phyloP scores from a whole-genome alignment of 1,140 invertebrate genomes.

The Odontomachus brunneus region DNA sequence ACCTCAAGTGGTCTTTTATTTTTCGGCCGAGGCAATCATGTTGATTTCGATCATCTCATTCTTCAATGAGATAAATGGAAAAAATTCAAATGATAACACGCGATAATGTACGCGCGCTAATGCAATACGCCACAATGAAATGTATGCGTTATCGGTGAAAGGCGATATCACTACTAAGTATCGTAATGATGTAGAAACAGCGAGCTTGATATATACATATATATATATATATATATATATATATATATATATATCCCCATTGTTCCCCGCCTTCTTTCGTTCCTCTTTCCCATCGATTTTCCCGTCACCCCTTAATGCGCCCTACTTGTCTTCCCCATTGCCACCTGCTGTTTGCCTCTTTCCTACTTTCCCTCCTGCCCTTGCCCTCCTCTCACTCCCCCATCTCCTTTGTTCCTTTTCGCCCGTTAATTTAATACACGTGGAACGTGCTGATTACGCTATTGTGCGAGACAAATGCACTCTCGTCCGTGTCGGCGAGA shows the following conservation, averaged over 20 bases:
- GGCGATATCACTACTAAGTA: neutral
- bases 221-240: too few relatives aligned
- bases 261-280: neutral
- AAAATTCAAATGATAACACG: slow-evolving; percentile 12
- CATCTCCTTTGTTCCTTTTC: too few relatives aligned
- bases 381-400: too few relatives aligned
- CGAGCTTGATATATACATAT: neutral
- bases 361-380: too few relatives aligned
- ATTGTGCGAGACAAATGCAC: too few relatives aligned
- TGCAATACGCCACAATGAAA: neutral
- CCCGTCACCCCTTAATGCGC: too few relatives aligned
- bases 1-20: slow-evolving; percentile 12
- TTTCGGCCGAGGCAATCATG: neutral
- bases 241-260: too few relatives aligned
- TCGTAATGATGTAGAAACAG: neutral
- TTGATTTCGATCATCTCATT: slow-evolving; percentile 23
- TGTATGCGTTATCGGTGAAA: neutral
- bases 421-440: too few relatives aligned
- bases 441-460: too few relatives aligned
- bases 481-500: too few relatives aligned
- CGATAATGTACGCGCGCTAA: neutral
- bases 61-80: neutral
- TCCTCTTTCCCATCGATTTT: too few relatives aligned
- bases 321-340: neutral
- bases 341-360: too few relatives aligned